Evolutionary conservation across 2,888 invertebrate genomes (phyloP).

Genomic region (Nezara viridula): DNA sequence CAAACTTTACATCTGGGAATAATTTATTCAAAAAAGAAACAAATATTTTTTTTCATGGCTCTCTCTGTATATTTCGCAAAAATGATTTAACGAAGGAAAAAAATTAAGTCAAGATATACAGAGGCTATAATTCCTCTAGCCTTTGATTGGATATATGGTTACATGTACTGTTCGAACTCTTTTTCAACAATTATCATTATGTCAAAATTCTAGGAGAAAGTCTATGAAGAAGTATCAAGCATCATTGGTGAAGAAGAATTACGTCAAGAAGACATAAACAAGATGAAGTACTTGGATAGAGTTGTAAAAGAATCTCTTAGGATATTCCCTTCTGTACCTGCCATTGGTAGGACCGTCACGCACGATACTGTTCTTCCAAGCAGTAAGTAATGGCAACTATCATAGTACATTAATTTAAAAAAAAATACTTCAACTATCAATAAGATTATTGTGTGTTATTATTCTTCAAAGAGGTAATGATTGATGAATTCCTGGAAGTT

Average conservation of each 20-base stretch:
- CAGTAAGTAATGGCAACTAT: slow-evolving; percentile 1
- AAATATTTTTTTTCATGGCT: no score
- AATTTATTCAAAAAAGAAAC: background rate
- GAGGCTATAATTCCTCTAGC: no score
- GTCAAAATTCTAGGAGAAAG: slow-evolving; percentile 68
- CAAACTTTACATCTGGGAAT: background rate
- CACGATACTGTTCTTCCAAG: slow-evolving; percentile 39
- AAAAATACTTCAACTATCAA: background rate
- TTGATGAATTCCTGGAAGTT: background rate
- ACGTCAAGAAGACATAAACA: slow-evolving; percentile 71
- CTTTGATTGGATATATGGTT: no score
- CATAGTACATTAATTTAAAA: background rate
- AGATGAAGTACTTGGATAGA: slow-evolving; percentile 73
- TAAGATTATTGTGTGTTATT: background rate
- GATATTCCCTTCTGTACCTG: slow-evolving; percentile 73
- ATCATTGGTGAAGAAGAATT: slow-evolving; percentile 69
- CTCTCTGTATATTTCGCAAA: no score
- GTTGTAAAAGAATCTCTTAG: slow-evolving; percentile 75
- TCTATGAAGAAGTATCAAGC: slow-evolving; percentile 70
- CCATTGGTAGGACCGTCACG: background rate
- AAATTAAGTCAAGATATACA: no score
- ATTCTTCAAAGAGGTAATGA: background rate
- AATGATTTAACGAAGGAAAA: no score
- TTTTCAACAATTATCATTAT: background rate
- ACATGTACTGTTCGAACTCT: background rate